phyloP scores from a whole-genome alignment of 1,140 invertebrate genomes.

The Drosophila miranda region DNA sequence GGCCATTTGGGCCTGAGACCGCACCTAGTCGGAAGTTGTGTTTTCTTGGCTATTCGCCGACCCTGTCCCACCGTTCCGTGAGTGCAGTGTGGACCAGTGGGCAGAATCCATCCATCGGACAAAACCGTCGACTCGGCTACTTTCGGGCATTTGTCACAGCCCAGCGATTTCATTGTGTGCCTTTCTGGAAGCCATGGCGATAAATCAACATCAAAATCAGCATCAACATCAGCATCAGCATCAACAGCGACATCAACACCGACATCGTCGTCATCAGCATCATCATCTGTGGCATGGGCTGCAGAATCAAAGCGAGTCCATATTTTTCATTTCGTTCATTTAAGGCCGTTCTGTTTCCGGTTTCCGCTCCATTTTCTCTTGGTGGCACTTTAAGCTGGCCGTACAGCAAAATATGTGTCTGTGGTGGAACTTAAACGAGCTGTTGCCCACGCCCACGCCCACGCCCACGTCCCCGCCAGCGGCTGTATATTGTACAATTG shows the following conservation, averaged over 20 bases:
- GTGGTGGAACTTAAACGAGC: slow-evolving; percentile 25
- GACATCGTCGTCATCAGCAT: slow-evolving; percentile 21
- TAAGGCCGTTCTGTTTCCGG: neutral
- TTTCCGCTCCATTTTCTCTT: slow-evolving; percentile 26
- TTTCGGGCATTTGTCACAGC: slow-evolving; percentile 50
- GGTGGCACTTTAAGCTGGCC: slow-evolving; percentile 6
- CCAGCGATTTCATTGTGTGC: slow-evolving; percentile 55
- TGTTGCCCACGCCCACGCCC: no score
- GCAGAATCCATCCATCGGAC: no score
- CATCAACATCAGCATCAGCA: neutral
- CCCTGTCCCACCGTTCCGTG: no score
- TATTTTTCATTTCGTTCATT: slow-evolving; percentile 24
- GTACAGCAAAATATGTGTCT: neutral
- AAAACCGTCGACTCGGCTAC: slow-evolving; percentile 47
- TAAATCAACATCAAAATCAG: slow-evolving; percentile 57
- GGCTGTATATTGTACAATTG: no score
- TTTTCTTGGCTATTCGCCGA: no score
- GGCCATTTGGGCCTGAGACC: no score
- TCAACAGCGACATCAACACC: slow-evolving; percentile 8
- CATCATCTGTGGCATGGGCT: slow-evolving; percentile 3
- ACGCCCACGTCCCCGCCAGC: no score
- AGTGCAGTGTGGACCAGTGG: no score
- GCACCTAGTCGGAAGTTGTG: no score
- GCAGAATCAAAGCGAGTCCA: slow-evolving; percentile 23
- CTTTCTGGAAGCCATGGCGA: slow-evolving; percentile 18